Base-by-base conservation (phyloP, 2,113 vertebrate genomes). In the Merops nubicus region DNA sequence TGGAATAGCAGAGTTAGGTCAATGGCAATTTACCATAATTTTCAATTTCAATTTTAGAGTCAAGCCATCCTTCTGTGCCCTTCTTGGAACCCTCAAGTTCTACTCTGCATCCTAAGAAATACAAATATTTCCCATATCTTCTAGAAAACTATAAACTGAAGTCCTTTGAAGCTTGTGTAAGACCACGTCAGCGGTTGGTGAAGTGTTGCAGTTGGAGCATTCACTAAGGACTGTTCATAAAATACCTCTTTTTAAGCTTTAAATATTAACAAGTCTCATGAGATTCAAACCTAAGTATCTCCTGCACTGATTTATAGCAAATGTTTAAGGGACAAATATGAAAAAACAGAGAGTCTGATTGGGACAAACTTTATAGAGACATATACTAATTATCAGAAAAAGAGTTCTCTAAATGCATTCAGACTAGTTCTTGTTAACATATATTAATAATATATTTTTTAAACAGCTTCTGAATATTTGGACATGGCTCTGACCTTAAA, bases 171-270 rank as follows among this genome's bases (percentile, higher is more conserved):
- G 74, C 8, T 38, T 68, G 29, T 81, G 94, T 84, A 85, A 91
- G 88, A 90, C 60, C 47, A 84, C 76, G 93, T 94, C 90, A 95
- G 89, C 77, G 76, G 68, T 4, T 80, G 72, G 67, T 80, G 54
- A 95, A 93, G 80, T 84, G 94, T 73, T 93, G 88, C 64, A 90
- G 38, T 83, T 88, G 86, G 82, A 84, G 82, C 68, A 77, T 78
- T 89, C 91, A 91, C 84, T 69, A 78, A 95, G 51, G 72, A 91
- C 81, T 57, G 70, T 82, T 89, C 94, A 93, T 87, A 95, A 95
- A 96, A 88, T 64, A 93, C 15, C 57, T 94, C 74, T 81, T 73
- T 50, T 88, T 85, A 91, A 83, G 78, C 45, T 89, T 96, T 88
- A 91, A 82, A 93, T 91, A 81, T 56, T 84, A 95, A 92, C 53